Conservation (phyloP, 2,797 vertebrate species). For the Lateolabrax maculatus region DNA sequence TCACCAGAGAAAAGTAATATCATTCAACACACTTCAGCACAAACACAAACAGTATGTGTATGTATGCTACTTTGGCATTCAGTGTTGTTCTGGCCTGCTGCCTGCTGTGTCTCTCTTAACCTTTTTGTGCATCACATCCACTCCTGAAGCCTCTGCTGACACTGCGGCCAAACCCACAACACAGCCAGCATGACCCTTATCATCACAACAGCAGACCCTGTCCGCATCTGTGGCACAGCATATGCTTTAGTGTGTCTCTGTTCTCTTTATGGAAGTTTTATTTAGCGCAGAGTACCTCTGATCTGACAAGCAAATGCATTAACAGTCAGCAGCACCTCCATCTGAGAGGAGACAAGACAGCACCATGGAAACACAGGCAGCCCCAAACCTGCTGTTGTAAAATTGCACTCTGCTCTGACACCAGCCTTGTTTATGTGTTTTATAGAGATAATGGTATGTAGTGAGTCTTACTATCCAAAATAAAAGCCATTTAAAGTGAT, state of each 20-base stretch:
- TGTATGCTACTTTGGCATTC: slow-evolving; percentile 6
- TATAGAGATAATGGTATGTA: slow-evolving; percentile 28
- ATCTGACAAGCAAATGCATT: slow-evolving; percentile 21
- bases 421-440: slow-evolving; percentile 34
- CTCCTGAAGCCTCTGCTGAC: slow-evolving; percentile 36
- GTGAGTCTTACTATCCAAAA: slow-evolving; percentile 20
- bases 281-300: background rate
- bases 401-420: slow-evolving; percentile 19
- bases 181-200: slow-evolving; percentile 52
- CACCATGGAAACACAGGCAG: slow-evolving; percentile 8
- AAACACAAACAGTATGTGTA: background rate
- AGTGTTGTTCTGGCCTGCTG: slow-evolving; percentile 14
- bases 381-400: slow-evolving; percentile 14
- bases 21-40: background rate
- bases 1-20: background rate
- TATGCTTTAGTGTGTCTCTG: background rate
- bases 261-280: slow-evolving; percentile 17
- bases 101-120: slow-evolving; percentile 33
- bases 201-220: slow-evolving; percentile 46
- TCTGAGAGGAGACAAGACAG: slow-evolving; percentile 1
- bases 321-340: slow-evolving; percentile 23
- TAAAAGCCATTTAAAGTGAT: slow-evolving; percentile 48
- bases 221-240: slow-evolving; percentile 34
- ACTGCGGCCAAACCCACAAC: slow-evolving; percentile 1
- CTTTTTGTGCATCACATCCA: slow-evolving; percentile 21